Evolutionary conservation across 2,888 invertebrate species (phyloP).

Genomic region (Mesoligia furuncula): DNA sequence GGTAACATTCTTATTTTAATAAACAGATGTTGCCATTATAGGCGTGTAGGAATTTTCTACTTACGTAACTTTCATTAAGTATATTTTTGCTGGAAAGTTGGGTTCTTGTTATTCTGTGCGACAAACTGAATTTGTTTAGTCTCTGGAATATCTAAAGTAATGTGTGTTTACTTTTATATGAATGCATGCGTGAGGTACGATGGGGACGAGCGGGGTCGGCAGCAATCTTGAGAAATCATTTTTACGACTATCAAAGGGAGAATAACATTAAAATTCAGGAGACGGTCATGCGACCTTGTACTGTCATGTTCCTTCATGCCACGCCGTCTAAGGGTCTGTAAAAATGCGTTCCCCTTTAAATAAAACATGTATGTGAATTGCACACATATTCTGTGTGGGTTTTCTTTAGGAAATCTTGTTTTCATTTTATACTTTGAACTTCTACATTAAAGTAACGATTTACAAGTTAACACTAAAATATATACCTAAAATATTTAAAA

Average conservation of each 20-base stretch:
- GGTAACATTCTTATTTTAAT: conserved; percentile 67
- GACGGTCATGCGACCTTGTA: conserved; percentile 84
- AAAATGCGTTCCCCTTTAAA: conserved; percentile 71
- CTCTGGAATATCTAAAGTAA: conserved; percentile 32
- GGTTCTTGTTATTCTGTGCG: conserved; percentile 40
- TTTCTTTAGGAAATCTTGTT: conserved; percentile 15
- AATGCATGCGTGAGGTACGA: conserved; percentile 69
- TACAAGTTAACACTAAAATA: too few relatives aligned
- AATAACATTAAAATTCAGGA: conserved; percentile 87
- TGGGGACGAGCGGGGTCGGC: conserved; percentile 56
- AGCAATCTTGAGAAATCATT: conserved; percentile 82
- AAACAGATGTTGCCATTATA: conserved; percentile 62
- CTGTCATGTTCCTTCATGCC: conserved; percentile 75
- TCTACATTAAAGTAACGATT: not conserved
- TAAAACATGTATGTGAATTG: conserved; percentile 80
- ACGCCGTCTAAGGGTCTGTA: conserved; percentile 69
- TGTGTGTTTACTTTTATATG: conserved; percentile 47
- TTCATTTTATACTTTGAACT: conserved; percentile 15
- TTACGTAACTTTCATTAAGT: conserved; percentile 58
- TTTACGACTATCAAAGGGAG: conserved; percentile 87
- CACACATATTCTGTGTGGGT: conserved; percentile 38
- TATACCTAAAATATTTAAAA: too few relatives aligned
- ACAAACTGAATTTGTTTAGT: conserved; percentile 29
- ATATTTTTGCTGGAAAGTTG: conserved; percentile 49
- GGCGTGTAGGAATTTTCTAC: conserved; percentile 51